Conservation (phyloP, 2,113 vertebrate genomes). For the Percopsis transmontana region DNA sequence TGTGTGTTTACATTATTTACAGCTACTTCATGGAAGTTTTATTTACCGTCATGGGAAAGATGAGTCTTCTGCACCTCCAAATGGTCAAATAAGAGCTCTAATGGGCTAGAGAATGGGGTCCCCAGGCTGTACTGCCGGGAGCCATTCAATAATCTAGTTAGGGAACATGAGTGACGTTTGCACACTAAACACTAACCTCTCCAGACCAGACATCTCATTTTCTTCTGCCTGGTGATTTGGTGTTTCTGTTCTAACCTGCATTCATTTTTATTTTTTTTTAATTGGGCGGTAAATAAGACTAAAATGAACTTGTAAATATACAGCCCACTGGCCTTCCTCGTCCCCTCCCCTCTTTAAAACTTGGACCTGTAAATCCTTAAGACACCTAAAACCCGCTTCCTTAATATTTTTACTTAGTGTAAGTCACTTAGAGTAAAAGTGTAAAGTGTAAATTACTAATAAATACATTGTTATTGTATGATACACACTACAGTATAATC, state of each 20-base stretch:
- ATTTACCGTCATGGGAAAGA: conserved; percentile 57
- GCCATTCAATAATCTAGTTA: conserved; percentile 2
- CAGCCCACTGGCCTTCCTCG: no score
- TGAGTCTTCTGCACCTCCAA: conserved; percentile 13
- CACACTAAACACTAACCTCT: background rate
- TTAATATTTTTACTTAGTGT: no score
- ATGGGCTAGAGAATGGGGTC: conserved; percentile 17
- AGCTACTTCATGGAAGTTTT: conserved; percentile 56
- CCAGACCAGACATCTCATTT: background rate
- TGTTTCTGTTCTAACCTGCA: background rate
- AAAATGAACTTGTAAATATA: no score
- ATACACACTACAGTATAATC: no score
- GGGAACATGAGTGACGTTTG: background rate
- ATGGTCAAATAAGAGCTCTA: conserved; percentile 34
- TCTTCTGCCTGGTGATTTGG: background rate
- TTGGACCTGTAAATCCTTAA: no score
- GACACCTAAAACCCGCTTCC: no score
- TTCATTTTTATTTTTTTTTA: background rate
- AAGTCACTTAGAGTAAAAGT: no score
- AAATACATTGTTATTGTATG: no score
- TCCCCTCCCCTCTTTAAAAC: no score
- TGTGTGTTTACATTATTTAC: conserved; percentile 72
- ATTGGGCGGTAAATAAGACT: background rate
- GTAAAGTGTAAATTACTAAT: no score
- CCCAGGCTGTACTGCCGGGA: background rate